Conservation (phyloP, 2,888 invertebrate genomes). For the Diarsia dahlii region DNA sequence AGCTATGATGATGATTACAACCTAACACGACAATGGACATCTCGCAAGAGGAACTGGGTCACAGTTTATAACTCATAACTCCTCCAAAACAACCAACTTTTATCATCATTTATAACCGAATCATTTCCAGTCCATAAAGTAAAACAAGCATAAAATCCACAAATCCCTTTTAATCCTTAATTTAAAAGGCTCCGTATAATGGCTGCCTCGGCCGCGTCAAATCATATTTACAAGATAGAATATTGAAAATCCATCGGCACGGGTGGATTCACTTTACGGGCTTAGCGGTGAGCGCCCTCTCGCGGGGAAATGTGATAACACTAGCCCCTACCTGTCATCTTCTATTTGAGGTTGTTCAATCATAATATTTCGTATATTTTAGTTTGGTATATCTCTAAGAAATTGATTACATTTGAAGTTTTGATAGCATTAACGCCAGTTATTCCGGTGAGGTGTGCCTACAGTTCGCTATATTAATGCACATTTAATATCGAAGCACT, state of each 20-base stretch:
- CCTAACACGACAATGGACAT: not conserved
- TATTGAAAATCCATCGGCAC: conserved; percentile 67
- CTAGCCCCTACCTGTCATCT: conserved; percentile 22
- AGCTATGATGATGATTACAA: not conserved
- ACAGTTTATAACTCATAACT: not conserved
- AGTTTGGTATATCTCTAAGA: not conserved
- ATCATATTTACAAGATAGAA: conserved; percentile 67
- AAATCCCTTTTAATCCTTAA: conserved; percentile 30
- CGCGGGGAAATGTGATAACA: conserved; percentile 21
- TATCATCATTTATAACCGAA: conserved; percentile 11
- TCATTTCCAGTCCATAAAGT: conserved; percentile 28
- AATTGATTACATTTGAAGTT: not conserved
- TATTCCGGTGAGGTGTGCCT: not conserved
- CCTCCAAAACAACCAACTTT: not conserved
- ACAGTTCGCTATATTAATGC: too few species aligned
- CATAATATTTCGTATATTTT: conserved; percentile 20
- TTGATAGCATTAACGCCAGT: too few species aligned
- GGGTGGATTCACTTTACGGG: conserved; percentile 48
- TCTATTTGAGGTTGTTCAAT: conserved; percentile 40
- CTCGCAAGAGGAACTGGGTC: not conserved
- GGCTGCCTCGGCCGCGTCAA: conserved; percentile 48
- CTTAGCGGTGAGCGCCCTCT: conserved; percentile 45
- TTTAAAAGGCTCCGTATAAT: conserved; percentile 41
- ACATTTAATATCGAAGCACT: too few species aligned
- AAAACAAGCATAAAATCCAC: conserved; percentile 33